phyloP scores from a whole-genome alignment of 2,888 invertebrate genomes.

The Auanema freiburgensis region DNA sequence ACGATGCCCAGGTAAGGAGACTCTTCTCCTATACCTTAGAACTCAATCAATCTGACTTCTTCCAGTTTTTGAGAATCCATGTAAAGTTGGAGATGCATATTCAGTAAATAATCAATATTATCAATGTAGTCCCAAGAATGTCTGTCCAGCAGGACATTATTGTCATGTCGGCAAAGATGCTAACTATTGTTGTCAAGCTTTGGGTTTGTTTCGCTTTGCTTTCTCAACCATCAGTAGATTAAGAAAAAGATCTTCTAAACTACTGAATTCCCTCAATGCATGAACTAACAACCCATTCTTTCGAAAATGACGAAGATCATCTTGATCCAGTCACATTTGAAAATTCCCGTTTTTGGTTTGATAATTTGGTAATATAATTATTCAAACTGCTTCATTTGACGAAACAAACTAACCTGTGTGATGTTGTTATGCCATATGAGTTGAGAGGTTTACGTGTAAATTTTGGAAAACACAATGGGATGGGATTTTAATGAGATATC shows the following conservation, averaged over 20 bases:
- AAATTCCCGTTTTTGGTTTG: no score
- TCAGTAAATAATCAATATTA: conserved; percentile 34
- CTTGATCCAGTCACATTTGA: conserved; percentile 3
- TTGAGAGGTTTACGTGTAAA: no score
- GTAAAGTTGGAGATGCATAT: conserved; percentile 51
- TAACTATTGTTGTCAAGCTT: conserved; percentile 54
- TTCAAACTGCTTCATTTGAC: no score
- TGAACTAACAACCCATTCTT: neutral
- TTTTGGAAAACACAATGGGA: conserved; percentile 12
- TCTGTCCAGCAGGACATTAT: conserved; percentile 52
- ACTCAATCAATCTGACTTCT: conserved; percentile 3
- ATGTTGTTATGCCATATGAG: no score
- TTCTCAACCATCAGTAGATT: neutral
- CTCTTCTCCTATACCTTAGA: neutral
- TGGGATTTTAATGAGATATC: neutral
- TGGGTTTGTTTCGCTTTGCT: conserved; percentile 31
- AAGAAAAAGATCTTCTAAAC: neutral
- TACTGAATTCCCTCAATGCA: neutral
- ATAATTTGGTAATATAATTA: no score
- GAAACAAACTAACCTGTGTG: no score
- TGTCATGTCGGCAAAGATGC: conserved; percentile 57
- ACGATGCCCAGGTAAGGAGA: conserved; percentile 35
- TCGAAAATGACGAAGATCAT: conserved; percentile 4
- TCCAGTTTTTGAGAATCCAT: conserved; percentile 56
- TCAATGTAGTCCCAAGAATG: conserved; percentile 38